Percentiles rank a stretch among this genome's conserved stretches.
Evolutionary conservation across 2,888 invertebrate genomes (phyloP).

Genomic region (Idaea straminata): DNA sequence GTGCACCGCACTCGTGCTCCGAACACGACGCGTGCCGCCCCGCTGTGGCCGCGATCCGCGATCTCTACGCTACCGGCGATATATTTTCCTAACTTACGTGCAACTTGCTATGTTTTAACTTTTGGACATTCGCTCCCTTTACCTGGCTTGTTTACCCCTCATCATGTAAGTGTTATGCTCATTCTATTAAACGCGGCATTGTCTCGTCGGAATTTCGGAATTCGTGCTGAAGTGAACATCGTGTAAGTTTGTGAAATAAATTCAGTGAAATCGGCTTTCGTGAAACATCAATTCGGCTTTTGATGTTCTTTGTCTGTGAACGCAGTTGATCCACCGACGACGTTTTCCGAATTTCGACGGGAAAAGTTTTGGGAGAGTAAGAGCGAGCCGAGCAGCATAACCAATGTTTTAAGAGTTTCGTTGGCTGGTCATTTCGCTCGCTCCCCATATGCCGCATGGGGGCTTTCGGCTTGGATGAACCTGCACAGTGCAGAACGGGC

Average conservation of each 20-base stretch:
- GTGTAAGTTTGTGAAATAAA: conserved; percentile 75
- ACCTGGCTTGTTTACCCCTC: conserved; percentile 78
- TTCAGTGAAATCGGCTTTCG: conserved; percentile 58
- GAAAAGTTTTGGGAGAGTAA: conserved; percentile 57
- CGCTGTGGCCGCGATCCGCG: conserved; percentile 81
- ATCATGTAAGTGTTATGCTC: conserved; percentile 79
- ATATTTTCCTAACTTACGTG: conserved; percentile 75
- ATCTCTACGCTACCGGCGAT: conserved; percentile 81
- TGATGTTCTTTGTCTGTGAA: conserved; percentile 57
- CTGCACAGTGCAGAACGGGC: conserved; percentile 44
- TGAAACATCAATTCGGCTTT: conserved; percentile 39
- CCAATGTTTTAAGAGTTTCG: conserved; percentile 44
- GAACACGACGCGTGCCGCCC: conserved; percentile 79
- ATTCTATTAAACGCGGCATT: conserved; percentile 68
- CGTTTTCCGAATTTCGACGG: conserved; percentile 75
- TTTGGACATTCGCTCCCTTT: conserved; percentile 72
- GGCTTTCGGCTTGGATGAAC: conserved; percentile 58
- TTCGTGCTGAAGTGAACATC: conserved; percentile 66
- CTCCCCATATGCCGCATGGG: conserved; percentile 57
- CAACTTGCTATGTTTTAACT: conserved; percentile 76
- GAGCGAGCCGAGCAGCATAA: conserved; percentile 43
- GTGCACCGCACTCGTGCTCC: conserved; percentile 79
- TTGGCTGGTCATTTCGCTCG: conserved; percentile 48
- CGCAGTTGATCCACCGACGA: conserved; percentile 49
- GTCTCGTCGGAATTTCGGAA: conserved; percentile 72